phyloP scores from a whole-genome alignment of 1,140 invertebrate genomes.

The Laupala kohalensis region DNA sequence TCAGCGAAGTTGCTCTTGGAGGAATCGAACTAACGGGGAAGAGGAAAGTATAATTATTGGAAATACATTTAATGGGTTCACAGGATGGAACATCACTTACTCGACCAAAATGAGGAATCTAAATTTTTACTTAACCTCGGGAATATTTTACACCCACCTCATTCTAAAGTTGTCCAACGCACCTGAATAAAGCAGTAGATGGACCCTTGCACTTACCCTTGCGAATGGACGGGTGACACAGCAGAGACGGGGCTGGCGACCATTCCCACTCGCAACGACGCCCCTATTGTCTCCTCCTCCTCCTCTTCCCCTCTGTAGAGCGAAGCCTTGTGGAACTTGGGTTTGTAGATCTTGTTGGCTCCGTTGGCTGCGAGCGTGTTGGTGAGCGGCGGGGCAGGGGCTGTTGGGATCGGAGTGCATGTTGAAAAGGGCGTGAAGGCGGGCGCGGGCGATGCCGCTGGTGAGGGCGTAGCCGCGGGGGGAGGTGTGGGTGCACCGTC shows the following conservation, averaged over 20 bases:
- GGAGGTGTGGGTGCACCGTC: conserved; percentile 1
- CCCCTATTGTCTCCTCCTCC: not conserved
- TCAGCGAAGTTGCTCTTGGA: no score
- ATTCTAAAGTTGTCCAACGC: no score
- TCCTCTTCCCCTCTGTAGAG: conserved; percentile 29
- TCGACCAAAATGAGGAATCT: no score
- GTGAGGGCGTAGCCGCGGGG: not conserved
- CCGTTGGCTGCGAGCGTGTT: not conserved
- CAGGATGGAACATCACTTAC: no score
- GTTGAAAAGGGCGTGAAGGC: not conserved
- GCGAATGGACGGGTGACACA: not conserved
- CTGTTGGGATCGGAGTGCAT: not conserved
- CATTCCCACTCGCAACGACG: not conserved
- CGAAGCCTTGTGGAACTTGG: conserved; percentile 57
- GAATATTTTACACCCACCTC: no score
- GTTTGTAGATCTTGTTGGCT: conserved; percentile 48
- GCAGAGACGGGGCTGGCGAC: not conserved
- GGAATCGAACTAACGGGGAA: no score
- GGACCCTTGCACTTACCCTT: not conserved
- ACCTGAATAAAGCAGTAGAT: not conserved
- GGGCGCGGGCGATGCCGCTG: not conserved
- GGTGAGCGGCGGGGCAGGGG: not conserved
- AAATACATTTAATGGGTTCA: no score
- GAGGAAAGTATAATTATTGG: no score
- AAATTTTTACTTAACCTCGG: no score